A percentile compares a stretch with the other conserved stretches of the same genome.
phyloP scores from a whole-genome alignment of 92 coral and sea anemone species.

The Zoanthus sansibaricus region DNA sequence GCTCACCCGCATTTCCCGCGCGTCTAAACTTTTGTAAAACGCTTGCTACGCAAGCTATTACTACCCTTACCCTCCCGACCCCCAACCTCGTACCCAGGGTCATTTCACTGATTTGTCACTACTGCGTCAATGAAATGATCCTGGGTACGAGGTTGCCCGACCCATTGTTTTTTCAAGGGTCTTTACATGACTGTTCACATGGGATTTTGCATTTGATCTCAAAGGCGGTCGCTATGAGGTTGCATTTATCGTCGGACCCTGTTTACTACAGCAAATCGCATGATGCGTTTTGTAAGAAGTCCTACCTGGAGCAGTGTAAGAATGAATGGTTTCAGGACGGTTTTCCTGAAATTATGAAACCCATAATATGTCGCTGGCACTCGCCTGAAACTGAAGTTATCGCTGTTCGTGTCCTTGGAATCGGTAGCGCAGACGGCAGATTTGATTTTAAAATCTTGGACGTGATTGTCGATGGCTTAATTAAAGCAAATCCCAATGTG shows the following conservation, averaged over 20 bases:
- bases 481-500: not conserved
- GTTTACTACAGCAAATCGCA: not conserved
- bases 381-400: not conserved
- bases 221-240: not conserved
- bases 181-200: no score
- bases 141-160: no score
- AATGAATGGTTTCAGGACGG: not conserved
- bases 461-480: slow-evolving; percentile 2
- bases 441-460: slow-evolving; percentile 15
- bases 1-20: no score
- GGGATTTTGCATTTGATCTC: no score
- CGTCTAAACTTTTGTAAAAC: no score
- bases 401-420: slow-evolving; percentile 6
- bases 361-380: slow-evolving; percentile 15
- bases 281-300: not conserved
- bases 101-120: no score
- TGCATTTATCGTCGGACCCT: slow-evolving; percentile 1
- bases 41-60: no score
- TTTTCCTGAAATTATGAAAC: slow-evolving; percentile 7
- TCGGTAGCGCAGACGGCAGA: slow-evolving; percentile 29
- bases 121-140: no score
- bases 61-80: no score
- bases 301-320: not conserved
- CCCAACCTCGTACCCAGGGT: no score
- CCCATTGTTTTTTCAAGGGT: no score